phyloP scores from a whole-genome alignment of 1,140 invertebrate species.

The Philopotamus ludificatus region DNA sequence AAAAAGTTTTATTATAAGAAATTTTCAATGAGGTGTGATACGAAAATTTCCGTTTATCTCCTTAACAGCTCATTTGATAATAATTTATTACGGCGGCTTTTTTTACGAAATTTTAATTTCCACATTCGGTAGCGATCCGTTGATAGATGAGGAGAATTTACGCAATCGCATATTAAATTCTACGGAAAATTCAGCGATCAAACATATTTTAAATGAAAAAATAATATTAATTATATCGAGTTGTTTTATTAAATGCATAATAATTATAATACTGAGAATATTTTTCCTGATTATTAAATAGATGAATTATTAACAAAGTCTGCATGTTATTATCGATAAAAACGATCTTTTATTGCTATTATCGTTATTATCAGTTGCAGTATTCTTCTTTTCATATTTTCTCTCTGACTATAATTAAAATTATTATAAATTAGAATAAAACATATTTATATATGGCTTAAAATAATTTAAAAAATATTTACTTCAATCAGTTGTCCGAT shows the following conservation, averaged over 20 bases:
- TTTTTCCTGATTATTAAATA: too few species aligned
- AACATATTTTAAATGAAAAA: too few species aligned
- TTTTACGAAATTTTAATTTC: too few species aligned
- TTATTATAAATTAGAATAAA: neutral
- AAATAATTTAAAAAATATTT: slow-evolving; percentile 18
- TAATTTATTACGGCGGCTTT: too few species aligned
- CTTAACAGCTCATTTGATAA: slow-evolving; percentile 21
- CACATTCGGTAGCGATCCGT: too few species aligned
- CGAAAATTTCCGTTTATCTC: slow-evolving; percentile 6
- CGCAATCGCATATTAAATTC: too few species aligned
- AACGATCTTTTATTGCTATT: neutral
- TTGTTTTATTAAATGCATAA: too few species aligned
- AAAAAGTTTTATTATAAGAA: neutral
- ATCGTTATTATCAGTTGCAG: neutral
- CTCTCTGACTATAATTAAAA: neutral
- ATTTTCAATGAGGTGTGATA: neutral
- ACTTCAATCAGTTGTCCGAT: slow-evolving; percentile 65
- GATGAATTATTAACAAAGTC: too few species aligned
- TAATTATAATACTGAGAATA: too few species aligned
- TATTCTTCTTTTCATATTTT: slow-evolving; percentile 1
- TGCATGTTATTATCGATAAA: neutral
- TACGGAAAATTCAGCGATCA: too few species aligned
- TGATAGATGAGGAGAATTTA: too few species aligned
- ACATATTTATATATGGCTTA: neutral
- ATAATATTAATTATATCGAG: too few species aligned